A percentile compares a stretch with the other conserved stretches of the same genome.
Evolutionary conservation across 2,113 vertebrate species (phyloP).

Genomic region (human (Homo sapiens)): GRCh38 chrX:40413501-40414000

Average conservation of each 20-base stretch:
- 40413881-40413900: not conserved
- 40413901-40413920: too few species aligned
- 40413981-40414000: not conserved
- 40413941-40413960: not conserved
- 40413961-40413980: not conserved
- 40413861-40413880: not conserved
- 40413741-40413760: not conserved
- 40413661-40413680: constrained; percentile 66
- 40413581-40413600: constrained; percentile 77
- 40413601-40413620: constrained; percentile 76
- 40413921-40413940: not conserved
- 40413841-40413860: not conserved
- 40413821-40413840: not conserved
- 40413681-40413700: constrained; percentile 54
- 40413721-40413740: not conserved
- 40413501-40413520: not conserved
- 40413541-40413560: not conserved
- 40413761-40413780: not conserved
- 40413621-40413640: constrained; percentile 68
- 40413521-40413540: not conserved
- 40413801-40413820: not conserved
- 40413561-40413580: constrained; percentile 62
- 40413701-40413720: constrained; percentile 65
- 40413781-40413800: not conserved
- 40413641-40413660: constrained; percentile 71